Conservation (phyloP, 2,113 vertebrate species). For the Albula goreensis region DNA sequence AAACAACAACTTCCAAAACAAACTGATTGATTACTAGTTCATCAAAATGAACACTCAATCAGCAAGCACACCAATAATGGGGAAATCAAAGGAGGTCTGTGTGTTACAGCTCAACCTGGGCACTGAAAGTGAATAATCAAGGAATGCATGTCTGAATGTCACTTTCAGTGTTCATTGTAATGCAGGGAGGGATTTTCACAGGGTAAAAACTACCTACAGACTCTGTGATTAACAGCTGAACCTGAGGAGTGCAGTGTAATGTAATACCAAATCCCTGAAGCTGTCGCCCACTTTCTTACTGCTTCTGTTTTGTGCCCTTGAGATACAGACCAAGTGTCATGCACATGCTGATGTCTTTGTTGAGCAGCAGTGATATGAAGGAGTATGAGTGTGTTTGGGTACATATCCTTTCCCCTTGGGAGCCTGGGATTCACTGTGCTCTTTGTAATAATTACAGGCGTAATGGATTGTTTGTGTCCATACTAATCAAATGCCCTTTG, state of each 20-base stretch:
- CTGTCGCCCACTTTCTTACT: background rate
- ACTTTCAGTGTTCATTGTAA: background rate
- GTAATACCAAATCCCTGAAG: background rate
- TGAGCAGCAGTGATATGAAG: background rate
- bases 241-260: slow-evolving; percentile 4
- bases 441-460: background rate
- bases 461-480: slow-evolving; percentile 7
- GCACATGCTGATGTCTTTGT: background rate
- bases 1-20: background rate
- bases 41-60: background rate
- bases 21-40: background rate
- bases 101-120: background rate
- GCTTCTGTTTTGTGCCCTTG: background rate
- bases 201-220: background rate
- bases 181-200: background rate
- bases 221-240: background rate
- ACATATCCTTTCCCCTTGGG: background rate
- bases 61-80: background rate
- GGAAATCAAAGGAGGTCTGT: background rate
- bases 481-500: slow-evolving; percentile 4
- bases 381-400: background rate
- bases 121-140: background rate
- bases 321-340: background rate
- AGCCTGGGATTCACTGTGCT: background rate
- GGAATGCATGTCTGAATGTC: background rate